Evolutionary conservation across 2,797 vertebrate genomes (phyloP).

Genomic region (Bryconaethiops microstoma): DNA sequence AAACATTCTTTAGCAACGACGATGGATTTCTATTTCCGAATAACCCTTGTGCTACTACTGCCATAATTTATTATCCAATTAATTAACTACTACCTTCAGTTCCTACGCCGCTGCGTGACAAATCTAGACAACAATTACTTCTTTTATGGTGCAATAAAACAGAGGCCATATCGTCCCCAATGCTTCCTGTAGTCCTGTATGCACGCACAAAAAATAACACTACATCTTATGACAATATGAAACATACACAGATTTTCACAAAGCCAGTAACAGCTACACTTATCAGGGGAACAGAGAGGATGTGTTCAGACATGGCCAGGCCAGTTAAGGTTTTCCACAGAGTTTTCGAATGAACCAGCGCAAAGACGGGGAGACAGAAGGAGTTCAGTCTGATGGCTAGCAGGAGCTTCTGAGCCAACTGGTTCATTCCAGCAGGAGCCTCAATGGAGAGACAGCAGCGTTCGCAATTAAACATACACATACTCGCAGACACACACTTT

Average conservation of each 20-base stretch:
- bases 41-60: too few species aligned
- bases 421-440: conserved; percentile 3
- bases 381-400: conserved; percentile 5
- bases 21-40: too few species aligned
- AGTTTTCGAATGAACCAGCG: conserved; percentile 6
- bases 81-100: too few species aligned
- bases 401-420: conserved; percentile 15
- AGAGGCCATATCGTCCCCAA: too few species aligned
- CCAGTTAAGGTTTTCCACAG: not conserved
- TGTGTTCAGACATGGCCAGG: conserved; percentile 29
- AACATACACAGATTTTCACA: not conserved
- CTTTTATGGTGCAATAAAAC: too few species aligned
- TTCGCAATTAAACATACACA: conserved; percentile 37
- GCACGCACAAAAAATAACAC: too few species aligned
- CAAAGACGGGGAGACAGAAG: not conserved
- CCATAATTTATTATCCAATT: too few species aligned
- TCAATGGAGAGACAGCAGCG: conserved; percentile 32
- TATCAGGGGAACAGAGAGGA: conserved; percentile 27
- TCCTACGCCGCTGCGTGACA: too few species aligned
- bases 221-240: too few species aligned
- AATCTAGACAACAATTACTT: too few species aligned
- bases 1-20: too few species aligned
- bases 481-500: conserved; percentile 5
- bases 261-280: conserved; percentile 14
- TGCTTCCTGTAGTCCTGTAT: not conserved